Evolutionary conservation across 2,113 vertebrate genomes (phyloP), one percentile per base, ranked within the genome.

Genomic region (Austrofundulus limnaeus): DNA sequence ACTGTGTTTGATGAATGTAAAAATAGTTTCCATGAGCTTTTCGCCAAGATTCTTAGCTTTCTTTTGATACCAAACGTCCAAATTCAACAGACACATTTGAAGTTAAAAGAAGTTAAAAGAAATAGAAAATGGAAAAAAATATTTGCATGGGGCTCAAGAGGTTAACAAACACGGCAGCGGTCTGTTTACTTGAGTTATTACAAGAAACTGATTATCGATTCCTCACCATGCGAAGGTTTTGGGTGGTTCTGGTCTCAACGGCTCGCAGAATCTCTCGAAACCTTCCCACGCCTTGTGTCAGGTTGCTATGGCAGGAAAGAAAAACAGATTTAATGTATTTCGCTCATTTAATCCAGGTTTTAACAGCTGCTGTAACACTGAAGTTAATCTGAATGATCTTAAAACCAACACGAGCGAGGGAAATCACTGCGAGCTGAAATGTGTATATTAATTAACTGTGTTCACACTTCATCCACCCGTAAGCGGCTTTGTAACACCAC

Each of bases 181-280:
- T 75, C 38, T 61, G 65, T 64, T 64, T 20, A 70, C 31, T 23
- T 10, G 5, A 34, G 31, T 34, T 34, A 10, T 34, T 34, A 34
- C 6, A 34, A 34, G 10, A 34, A 34, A 15, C 12, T n/a, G n/a
- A n/a, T n/a, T n/a, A n/a, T n/a, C n/a, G n/a, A n/a, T n/a, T 49
- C 72, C 96, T 94, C 75, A 99, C 97, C 97, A 98, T 99, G 45
- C 97, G 93, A 54, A 99, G 93, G 87, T 98, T 99, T 86, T 99
- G 97, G 14, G 97, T 98, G 31, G 97, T 99, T 87, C 97, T 95
- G 37, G 94, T 98, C 86, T 99, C 97, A 0, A 99, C 88, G 2
- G 97, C 97, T 74, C 97, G 92, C 81, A 99, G 94, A 86, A 99
- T 93, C 88, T 99, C 96, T 79, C 97, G 90, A 84, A 99, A 99